A percentile compares a stretch with the other conserved stretches of the same genome.
Evolutionary conservation across 2,888 invertebrate genomes (phyloP).

Genomic region (Axea sp.): DNA sequence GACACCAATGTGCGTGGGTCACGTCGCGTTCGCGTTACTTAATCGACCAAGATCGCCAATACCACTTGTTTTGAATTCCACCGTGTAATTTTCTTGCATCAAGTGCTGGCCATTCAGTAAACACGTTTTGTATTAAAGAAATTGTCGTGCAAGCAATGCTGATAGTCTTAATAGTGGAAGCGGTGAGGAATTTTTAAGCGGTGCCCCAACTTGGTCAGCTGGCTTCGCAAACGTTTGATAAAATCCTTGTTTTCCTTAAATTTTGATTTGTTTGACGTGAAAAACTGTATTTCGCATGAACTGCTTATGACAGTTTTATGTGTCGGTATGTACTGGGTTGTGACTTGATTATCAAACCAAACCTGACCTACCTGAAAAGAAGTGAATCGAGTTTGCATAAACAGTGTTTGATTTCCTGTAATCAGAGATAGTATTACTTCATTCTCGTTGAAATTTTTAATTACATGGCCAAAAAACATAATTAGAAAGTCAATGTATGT

Average conservation of each 20-base stretch:
- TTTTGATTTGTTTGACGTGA: too few species aligned
- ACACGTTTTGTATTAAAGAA: conserved; percentile 50
- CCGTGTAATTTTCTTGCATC: conserved; percentile 53
- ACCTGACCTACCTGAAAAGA: conserved; percentile 39
- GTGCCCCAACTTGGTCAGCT: too few species aligned
- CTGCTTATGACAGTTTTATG: background rate
- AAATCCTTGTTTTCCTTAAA: too few species aligned
- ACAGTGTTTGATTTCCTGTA: too few species aligned
- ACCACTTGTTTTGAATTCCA: conserved; percentile 61
- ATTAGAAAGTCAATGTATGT: too few species aligned
- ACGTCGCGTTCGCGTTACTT: conserved; percentile 61
- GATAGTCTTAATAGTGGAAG: conserved; percentile 27
- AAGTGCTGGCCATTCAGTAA: conserved; percentile 45
- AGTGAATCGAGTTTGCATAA: conserved; percentile 11
- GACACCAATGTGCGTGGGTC: conserved; percentile 59
- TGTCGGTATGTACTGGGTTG: background rate
- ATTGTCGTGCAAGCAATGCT: conserved; percentile 49
- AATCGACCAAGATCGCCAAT: conserved; percentile 59
- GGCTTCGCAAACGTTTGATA: too few species aligned
- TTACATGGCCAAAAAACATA: too few species aligned
- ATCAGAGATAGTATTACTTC: too few species aligned
- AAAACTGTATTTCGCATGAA: background rate
- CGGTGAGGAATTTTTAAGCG: conserved; percentile 10
- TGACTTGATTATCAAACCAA: conserved; percentile 26
- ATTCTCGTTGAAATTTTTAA: too few species aligned